phyloP scores from a whole-genome alignment of 2,113 vertebrate genomes.

The Cavia porcellus region DNA sequence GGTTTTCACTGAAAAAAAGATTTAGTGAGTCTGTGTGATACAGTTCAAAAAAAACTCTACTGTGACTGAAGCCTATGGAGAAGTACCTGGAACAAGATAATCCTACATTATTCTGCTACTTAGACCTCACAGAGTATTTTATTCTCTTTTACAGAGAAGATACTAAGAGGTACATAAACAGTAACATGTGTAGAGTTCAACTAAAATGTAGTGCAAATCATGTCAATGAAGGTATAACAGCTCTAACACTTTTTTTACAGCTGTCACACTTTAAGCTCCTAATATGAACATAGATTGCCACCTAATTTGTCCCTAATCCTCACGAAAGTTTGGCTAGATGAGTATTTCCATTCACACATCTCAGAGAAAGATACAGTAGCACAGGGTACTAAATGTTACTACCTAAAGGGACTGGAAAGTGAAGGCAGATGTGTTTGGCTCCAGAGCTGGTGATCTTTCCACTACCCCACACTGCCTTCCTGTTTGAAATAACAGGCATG shows the following conservation, averaged over 20 bases:
- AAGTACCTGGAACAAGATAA: constrained; percentile 11
- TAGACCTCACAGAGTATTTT: constrained; percentile 12
- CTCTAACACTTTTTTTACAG: no score
- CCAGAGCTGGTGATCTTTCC: constrained; percentile 59
- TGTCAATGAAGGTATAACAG: neutral
- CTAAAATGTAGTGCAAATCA: constrained; percentile 39
- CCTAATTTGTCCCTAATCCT: constrained; percentile 15
- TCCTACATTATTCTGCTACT: neutral
- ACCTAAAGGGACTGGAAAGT: neutral
- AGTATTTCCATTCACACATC: constrained; percentile 42
- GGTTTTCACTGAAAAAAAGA: constrained; percentile 22
- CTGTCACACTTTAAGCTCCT: constrained; percentile 42
- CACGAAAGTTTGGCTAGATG: neutral
- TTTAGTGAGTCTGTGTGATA: neutral
- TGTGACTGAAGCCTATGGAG: neutral
- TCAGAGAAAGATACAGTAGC: constrained; percentile 18
- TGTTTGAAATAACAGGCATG: constrained; percentile 74
- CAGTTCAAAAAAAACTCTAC: neutral
- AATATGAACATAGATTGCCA: neutral
- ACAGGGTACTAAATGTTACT: neutral
- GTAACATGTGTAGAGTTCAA: constrained; percentile 16
- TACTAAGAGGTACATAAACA: neutral
- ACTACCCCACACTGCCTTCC: constrained; percentile 68
- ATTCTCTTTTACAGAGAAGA: constrained; percentile 33
- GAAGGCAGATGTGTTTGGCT: constrained; percentile 43